Conservation (phyloP, 2,888 invertebrate species). For the Ypsolopha sequella region DNA sequence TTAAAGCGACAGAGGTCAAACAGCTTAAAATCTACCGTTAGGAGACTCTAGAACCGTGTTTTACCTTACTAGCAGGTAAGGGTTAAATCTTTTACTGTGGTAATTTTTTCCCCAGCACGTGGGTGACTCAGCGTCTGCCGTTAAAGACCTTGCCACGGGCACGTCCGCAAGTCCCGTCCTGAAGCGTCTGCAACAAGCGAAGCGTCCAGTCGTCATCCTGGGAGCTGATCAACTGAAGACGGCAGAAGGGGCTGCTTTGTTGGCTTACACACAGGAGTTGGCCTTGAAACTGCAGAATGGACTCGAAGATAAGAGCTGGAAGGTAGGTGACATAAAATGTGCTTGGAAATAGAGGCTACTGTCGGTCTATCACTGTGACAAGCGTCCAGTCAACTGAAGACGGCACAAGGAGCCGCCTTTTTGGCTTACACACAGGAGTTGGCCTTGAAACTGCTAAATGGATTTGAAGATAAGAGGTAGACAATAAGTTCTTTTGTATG, state of each 20-base stretch:
- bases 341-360: no score
- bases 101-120: conserved; percentile 74
- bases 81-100: no score
- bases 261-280: conserved; percentile 80
- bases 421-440: conserved; percentile 81
- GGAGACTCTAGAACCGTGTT: no score
- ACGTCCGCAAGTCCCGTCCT: conserved; percentile 62
- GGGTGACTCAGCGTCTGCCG: conserved; percentile 81
- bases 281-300: conserved; percentile 72
- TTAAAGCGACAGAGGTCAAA: no score
- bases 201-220: conserved; percentile 92
- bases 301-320: conserved; percentile 63
- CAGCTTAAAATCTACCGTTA: no score
- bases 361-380: no score
- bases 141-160: conserved; percentile 83
- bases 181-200: conserved; percentile 79
- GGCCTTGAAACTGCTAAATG: conserved; percentile 71
- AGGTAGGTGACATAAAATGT: conserved; percentile 32
- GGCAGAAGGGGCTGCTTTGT: conserved; percentile 81
- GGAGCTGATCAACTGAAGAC: conserved; percentile 89
- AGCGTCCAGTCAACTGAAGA: conserved; percentile 89
- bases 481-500: no score
- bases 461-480: conserved; percentile 63
- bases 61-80: no score
- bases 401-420: conserved; percentile 83